Evolutionary conservation across 2,888 invertebrate species (phyloP).

Genomic region (Chymomyza amoena): DNA sequence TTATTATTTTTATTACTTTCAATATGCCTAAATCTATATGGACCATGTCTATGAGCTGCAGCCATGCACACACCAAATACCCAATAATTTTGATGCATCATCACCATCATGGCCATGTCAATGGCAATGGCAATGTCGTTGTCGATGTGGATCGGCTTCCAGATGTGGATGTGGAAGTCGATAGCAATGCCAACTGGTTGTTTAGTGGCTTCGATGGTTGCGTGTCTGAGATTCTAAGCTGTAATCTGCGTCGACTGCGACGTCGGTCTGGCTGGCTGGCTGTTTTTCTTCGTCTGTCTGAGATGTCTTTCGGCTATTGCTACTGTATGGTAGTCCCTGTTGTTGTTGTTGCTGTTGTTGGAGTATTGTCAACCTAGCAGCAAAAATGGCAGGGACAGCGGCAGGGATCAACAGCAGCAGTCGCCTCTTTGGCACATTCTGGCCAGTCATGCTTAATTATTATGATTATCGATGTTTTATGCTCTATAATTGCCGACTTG

Average conservation of each 20-base stretch:
- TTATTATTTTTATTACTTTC: constrained; percentile 21
- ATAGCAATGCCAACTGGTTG: background rate
- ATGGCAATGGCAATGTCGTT: background rate
- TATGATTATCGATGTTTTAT: constrained; percentile 75
- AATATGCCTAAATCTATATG: background rate
- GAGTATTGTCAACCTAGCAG: constrained; percentile 45
- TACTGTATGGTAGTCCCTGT: constrained; percentile 25
- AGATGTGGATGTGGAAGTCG: background rate
- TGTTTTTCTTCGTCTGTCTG: no score
- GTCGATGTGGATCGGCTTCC: background rate
- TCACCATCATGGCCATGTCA: constrained; percentile 10
- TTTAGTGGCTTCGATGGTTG: background rate
- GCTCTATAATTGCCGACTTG: constrained; percentile 65
- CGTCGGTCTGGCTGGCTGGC: background rate
- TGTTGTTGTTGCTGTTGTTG: background rate
- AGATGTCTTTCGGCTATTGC: constrained; percentile 7
- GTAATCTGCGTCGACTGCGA: constrained; percentile 20
- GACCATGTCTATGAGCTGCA: background rate
- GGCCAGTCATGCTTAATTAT: constrained; percentile 72
- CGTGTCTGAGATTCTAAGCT: constrained; percentile 31
- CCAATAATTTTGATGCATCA: constrained; percentile 49
- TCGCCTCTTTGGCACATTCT: constrained; percentile 40
- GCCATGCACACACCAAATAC: background rate
- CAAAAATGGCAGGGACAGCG: constrained; percentile 10
- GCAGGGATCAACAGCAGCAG: constrained; percentile 4